Conservation (phyloP, 2,888 invertebrate species). For the Aphidoletes aphidimyza region DNA sequence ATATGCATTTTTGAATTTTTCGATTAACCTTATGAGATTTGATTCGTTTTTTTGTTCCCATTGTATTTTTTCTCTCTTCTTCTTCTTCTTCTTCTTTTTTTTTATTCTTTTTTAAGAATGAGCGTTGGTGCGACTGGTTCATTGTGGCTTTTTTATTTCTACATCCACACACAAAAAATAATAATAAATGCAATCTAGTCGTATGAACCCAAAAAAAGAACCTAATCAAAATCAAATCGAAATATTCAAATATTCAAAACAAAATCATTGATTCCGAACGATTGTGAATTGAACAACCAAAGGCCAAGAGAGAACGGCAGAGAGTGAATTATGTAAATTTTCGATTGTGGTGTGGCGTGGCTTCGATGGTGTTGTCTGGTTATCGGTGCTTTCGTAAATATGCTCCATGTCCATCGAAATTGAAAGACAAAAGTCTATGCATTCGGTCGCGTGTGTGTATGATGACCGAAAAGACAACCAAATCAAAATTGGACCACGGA, state of each 20-base stretch:
- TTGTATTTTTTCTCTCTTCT: background rate
- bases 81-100: background rate
- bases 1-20: background rate
- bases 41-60: background rate
- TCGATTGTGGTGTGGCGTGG: background rate
- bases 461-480: background rate
- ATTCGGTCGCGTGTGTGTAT: background rate
- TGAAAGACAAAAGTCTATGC: too few species aligned
- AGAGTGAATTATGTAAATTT: slow-evolving; percentile 34
- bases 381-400: slow-evolving; percentile 20
- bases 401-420: too few species aligned
- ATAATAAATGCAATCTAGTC: too few species aligned
- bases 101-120: background rate
- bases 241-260: background rate
- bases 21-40: background rate
- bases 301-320: background rate
- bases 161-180: too few species aligned
- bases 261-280: slow-evolving; percentile 8
- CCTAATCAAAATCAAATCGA: slow-evolving; percentile 25
- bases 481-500: slow-evolving; percentile 35
- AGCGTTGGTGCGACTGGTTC: background rate
- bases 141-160: too few species aligned
- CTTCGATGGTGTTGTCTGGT: background rate
- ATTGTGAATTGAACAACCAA: background rate
- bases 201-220: background rate